Base-by-base conservation (phyloP, 2,888 invertebrate genomes). In the Lymantria monacha region DNA sequence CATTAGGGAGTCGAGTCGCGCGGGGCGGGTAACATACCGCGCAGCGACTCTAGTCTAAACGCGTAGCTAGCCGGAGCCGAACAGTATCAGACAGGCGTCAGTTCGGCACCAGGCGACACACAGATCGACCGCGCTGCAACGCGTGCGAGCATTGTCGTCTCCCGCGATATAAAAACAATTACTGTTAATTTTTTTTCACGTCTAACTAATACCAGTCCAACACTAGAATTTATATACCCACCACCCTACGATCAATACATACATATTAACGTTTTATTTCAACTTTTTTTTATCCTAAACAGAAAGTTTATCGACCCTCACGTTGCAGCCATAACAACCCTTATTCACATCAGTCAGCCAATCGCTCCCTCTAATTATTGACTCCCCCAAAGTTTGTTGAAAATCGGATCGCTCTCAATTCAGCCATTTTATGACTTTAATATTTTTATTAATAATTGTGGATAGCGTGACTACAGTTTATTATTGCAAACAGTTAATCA, bases 331-430 rank as follows among this genome's bases (percentile, higher is more conserved):
- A 83, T 83, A 87, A 85, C 87, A 86, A 87, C 90, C 90, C 89
- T 87, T 86, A 85, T 83, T 86, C 84, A 80, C 79, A 85, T 74
- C 80, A 80, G 76, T 84, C 81, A 74, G 75, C 75, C 79, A 74
- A 81, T 85, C 83, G 86, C 86, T 85, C 89, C 89, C 90, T 87
- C 83, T 84, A 88, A 89, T 89, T 88, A 89, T 88, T 83, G 80
- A 83, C 85, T 87, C 88, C 89, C 90, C 88, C 83, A 85, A 87
- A 87, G 77, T 87, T 86, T 79, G 78, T 83, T 79, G 76, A 81
- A 65, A 67, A 68, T 60, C 55, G 59, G 66, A 73, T 74, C 75
- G 75, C 76, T 83, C 80, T 77, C 78, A 61, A 76, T 79, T 77
- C 76, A 69, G 76, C 76, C 75, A 76, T 84, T 83, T 82, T 80